A percentile compares a stretch with the other conserved stretches of the same genome.
Evolutionary conservation across 2,113 vertebrate genomes (phyloP).

Genomic region (Neotoma lepida): DNA sequence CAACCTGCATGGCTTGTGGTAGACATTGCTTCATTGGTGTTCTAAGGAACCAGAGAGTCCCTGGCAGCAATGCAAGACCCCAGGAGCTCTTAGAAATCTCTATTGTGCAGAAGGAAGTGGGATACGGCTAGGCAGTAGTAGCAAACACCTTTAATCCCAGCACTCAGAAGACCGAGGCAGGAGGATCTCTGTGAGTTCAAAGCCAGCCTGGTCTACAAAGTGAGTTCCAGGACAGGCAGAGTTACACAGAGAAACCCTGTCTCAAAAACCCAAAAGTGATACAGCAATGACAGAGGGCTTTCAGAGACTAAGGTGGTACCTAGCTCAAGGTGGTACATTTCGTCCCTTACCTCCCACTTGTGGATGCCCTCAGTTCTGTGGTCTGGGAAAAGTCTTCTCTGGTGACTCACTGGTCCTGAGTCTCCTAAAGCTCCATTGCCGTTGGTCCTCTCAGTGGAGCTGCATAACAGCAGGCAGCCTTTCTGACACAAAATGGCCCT

Average conservation of each 20-base stretch:
- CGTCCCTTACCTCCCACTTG: not conserved
- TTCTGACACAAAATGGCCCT: no score
- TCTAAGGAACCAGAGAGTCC: not conserved
- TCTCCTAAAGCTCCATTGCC: not conserved
- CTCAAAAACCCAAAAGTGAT: not conserved
- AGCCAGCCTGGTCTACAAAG: not conserved
- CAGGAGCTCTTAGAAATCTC: not conserved
- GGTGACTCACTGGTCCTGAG: not conserved
- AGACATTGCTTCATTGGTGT: not conserved
- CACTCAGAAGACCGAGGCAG: not conserved
- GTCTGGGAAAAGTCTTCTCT: not conserved
- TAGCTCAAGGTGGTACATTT: not conserved
- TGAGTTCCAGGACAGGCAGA: not conserved
- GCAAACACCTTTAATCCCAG: accelerated
- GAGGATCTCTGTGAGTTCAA: not conserved
- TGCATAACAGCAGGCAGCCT: not conserved
- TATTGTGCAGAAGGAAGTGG: not conserved
- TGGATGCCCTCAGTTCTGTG: not conserved
- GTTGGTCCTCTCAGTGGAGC: accelerated
- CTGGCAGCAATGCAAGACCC: not conserved
- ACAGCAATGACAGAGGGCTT: not conserved
- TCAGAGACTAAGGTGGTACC: not conserved
- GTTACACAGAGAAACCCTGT: not conserved
- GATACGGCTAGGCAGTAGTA: not conserved
- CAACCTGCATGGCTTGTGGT: not conserved